A percentile compares a stretch with the other conserved stretches of the same genome.
Evolutionary conservation across 37 sponge, comb jelly and placozoan species (phyloP).

Genomic region (Crambe crambe): DNA sequence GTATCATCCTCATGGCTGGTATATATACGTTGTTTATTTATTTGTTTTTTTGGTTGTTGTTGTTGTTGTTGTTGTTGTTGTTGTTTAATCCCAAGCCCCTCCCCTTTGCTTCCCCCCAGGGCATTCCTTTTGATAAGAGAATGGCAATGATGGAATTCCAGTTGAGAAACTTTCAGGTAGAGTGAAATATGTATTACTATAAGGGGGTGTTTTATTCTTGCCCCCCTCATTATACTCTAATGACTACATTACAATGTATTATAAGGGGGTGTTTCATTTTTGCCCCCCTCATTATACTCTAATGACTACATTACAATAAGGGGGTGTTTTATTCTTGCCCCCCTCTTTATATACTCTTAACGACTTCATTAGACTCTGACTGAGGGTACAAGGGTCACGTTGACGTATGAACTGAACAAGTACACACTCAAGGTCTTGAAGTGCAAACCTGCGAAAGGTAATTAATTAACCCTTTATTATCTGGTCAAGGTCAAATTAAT

Average conservation of each 20-base stretch:
- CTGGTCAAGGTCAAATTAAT: too few relatives aligned
- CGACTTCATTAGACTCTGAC: conserved; percentile 57
- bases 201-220: too few relatives aligned
- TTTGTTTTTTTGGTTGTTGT: too few relatives aligned
- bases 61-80: too few relatives aligned
- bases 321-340: too few relatives aligned
- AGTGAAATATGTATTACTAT: background rate
- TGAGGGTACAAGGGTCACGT: conserved; percentile 68
- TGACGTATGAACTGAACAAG: conserved; percentile 67
- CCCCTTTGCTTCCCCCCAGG: conserved; percentile 14
- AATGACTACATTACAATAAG: too few relatives aligned
- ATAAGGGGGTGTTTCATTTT: too few relatives aligned
- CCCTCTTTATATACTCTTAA: too few relatives aligned
- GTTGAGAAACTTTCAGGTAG: conserved; percentile 67
- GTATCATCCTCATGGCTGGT: conserved; percentile 67
- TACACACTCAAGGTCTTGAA: conserved; percentile 67
- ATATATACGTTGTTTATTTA: background rate
- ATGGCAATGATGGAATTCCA: conserved; percentile 74
- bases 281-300: too few relatives aligned
- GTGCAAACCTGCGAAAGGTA: conserved; percentile 70
- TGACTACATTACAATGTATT: too few relatives aligned
- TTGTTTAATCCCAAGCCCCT: background rate
- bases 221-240: too few relatives aligned
- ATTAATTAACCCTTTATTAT: too few relatives aligned
- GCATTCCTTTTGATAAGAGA: conserved; percentile 69